phyloP scores from a whole-genome alignment of 1,140 invertebrate species.

The Vanessa tameamea region DNA sequence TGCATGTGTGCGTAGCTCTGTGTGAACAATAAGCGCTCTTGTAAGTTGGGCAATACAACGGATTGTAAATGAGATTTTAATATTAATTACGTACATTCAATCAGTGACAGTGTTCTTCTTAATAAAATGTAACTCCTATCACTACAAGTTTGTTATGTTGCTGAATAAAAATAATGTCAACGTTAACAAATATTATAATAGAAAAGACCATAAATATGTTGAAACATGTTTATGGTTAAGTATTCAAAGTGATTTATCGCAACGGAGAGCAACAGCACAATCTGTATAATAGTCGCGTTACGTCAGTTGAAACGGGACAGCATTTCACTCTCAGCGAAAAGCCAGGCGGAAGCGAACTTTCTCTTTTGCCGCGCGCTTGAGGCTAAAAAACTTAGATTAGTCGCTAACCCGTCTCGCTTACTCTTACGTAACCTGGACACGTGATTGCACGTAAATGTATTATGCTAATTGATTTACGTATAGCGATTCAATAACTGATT shows the following conservation, averaged over 20 bases:
- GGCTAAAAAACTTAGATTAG: conserved; percentile 56
- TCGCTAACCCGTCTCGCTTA: conserved; percentile 48
- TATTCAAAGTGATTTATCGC: conserved; percentile 39
- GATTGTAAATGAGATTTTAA: conserved; percentile 19
- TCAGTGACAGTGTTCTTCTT: not conserved
- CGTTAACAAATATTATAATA: too few species aligned
- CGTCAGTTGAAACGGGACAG: conserved; percentile 75
- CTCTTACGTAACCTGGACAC: conserved; percentile 55
- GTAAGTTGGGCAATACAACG: conserved; percentile 45
- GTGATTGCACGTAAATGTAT: conserved; percentile 13
- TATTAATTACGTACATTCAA: conserved; percentile 1
- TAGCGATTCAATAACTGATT: conserved; percentile 2
- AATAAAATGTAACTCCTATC: not conserved
- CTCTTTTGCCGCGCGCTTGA: conserved; percentile 69
- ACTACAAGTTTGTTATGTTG: not conserved
- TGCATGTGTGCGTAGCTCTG: conserved; percentile 41
- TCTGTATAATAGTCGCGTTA: conserved; percentile 66
- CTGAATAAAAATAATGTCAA: too few species aligned
- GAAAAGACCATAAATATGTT: not conserved
- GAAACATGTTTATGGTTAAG: not conserved
- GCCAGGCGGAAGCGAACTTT: conserved; percentile 78
- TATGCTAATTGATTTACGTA: conserved; percentile 28
- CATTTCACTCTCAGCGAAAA: conserved; percentile 79
- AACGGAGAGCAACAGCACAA: conserved; percentile 46
- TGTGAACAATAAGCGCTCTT: conserved; percentile 38